Conservation (phyloP, 2,888 invertebrate genomes). For the Lepidonotus clava region DNA sequence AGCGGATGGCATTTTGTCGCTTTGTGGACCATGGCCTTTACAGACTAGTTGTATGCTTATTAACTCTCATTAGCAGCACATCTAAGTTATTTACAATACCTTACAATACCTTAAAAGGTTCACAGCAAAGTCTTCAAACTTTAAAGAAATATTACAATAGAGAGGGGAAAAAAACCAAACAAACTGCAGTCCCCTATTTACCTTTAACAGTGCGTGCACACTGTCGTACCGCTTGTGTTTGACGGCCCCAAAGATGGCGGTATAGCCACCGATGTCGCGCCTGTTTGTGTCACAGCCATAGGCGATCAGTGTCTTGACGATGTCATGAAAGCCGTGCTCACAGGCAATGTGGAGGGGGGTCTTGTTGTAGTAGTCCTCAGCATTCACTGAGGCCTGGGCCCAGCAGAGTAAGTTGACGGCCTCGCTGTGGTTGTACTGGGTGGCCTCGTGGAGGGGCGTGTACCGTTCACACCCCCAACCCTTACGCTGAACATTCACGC, state of each 20-base stretch:
- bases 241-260: constrained; percentile 19
- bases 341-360: constrained; percentile 36
- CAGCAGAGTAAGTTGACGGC: constrained; percentile 30
- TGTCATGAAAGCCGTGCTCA: constrained; percentile 35
- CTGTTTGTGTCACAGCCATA: constrained; percentile 47
- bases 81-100: no score
- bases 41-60: no score
- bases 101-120: no score
- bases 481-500: background rate
- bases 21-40: no score
- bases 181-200: no score
- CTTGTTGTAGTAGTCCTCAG: constrained; percentile 43
- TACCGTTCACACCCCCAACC: constrained; percentile 37
- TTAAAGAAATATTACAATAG: no score
- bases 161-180: no score
- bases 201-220: background rate
- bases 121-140: no score
- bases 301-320: constrained; percentile 36
- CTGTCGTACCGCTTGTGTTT: constrained; percentile 6
- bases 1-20: no score
- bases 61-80: no score
- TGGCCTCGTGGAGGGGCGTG: constrained; percentile 45
- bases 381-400: constrained; percentile 37
- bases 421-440: constrained; percentile 11
- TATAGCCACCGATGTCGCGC: constrained; percentile 27